Conservation (phyloP, 1,140 invertebrate species). For the Drosophila seguyi region DNA sequence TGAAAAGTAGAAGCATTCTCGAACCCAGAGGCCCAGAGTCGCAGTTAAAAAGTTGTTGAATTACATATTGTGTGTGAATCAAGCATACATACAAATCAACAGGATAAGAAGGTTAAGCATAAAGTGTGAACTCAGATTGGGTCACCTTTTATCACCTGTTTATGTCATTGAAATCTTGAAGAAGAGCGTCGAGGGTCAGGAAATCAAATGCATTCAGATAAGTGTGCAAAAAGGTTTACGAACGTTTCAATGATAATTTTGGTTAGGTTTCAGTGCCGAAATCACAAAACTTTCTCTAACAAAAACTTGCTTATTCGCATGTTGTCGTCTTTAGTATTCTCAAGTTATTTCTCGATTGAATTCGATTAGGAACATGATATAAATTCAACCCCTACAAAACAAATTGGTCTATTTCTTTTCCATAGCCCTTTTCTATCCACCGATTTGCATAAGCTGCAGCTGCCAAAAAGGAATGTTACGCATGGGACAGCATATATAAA, state of each 20-base stretch:
- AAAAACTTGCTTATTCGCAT: background rate
- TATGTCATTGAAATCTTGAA: conserved; percentile 40
- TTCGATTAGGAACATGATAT: background rate
- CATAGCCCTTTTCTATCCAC: conserved; percentile 3
- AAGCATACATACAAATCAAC: conserved; percentile 18
- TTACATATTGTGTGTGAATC: conserved; percentile 11
- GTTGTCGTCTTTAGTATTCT: background rate
- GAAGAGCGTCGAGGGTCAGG: conserved; percentile 3
- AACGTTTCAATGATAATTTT: background rate
- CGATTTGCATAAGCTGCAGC: conserved; percentile 70
- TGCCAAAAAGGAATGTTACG: conserved; percentile 32
- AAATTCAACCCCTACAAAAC: conserved; percentile 7
- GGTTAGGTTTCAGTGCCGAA: background rate
- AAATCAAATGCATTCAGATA: conserved; percentile 11
- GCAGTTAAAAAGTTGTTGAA: conserved; percentile 42
- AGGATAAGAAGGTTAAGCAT: conserved; percentile 18
- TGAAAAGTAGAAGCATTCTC: no score
- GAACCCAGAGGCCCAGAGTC: no score
- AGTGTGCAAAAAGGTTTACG: background rate
- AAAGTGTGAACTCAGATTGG: conserved; percentile 51
- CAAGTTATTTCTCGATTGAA: background rate
- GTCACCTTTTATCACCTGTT: conserved; percentile 34
- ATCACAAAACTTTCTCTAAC: background rate
- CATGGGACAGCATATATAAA: conserved; percentile 42
- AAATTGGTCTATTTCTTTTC: background rate